Base-by-base conservation (phyloP, 2,888 invertebrate species). In the Leptura quadrifasciata region DNA sequence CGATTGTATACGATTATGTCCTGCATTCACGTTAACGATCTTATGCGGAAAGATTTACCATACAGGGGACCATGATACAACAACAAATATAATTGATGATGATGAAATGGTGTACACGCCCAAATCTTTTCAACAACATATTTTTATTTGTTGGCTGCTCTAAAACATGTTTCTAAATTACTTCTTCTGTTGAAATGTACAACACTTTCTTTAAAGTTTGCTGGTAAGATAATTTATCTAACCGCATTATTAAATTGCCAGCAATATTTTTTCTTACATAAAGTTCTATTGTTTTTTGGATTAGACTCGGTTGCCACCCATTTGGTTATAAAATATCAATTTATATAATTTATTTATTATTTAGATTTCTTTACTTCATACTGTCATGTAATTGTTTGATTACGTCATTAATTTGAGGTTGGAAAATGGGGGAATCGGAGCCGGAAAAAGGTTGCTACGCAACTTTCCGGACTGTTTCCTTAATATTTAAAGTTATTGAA, bases 61-160 rank as follows among this genome's bases (percentile, higher is more conserved):
- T 61, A 52, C 21, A 52, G 52, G 24, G 52, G 47, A 21, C 71
- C 60, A 52, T 47, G 69, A 61, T 47, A 60, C 24, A 70, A 74
- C 63, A 74, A 76, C 76, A 77, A 76, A 71, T 47, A 75, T 76
- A 79, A 82, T 79, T 80, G 79, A 80, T 82, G 79, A 80, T 73
- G 76, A 75, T 75, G 74, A 73, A 81, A 78, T 76, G 75, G 74
- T 76, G 68, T 18, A n/a, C 71, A 81, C 80, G 78, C 80, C 80
- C 72, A 80, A 64, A 70, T 77, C 76, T 77, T 80, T 78, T 76
- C 78, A 78, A 73, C 74, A 63, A 78, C 72, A 79, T 72, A 77
- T 79, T 78, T 79, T 76, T 79, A 79, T 74, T 73, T 81, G 73
- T 80, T 78, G 72, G 31, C 15, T 18, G 47, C 9, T 31, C 60